These are phyloP conservation scores for Ameiurus melas DNA, from an alignment of 2,113 vertebrate species.

Conservation along the genomic window DNA sequence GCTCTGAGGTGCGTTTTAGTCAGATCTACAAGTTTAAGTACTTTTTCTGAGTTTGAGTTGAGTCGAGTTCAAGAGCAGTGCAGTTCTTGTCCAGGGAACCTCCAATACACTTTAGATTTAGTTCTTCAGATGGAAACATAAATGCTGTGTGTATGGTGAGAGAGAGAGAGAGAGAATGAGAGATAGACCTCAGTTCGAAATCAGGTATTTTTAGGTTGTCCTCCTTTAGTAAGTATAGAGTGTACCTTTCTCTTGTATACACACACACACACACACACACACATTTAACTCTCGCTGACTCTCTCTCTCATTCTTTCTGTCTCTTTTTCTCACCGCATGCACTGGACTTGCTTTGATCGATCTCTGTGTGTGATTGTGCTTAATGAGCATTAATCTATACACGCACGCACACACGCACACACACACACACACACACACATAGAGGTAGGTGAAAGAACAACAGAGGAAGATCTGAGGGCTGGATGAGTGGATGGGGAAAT, in stretches of 20 bases:
- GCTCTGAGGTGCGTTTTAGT: neutral
- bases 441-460: constrained; percentile 7
- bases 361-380: neutral
- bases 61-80: neutral
- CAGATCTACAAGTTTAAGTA: neutral
- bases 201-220: neutral
- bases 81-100: neutral
- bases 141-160: neutral
- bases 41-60: neutral
- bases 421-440: constrained; percentile 46
- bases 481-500: neutral
- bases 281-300: neutral
- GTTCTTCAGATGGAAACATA: neutral
- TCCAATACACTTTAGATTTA: neutral
- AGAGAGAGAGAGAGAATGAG: neutral
- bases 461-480: constrained; percentile 2
- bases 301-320: neutral
- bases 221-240: neutral
- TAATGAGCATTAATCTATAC: neutral
- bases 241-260: neutral
- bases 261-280: constrained; percentile 24
- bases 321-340: neutral
- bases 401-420: neutral
- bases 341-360: neutral
- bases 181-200: neutral